Evolutionary conservation across 2,113 vertebrate genomes (phyloP), one percentile per base, ranked within the genome.

Genomic region (Herpetotheres cachinnans): DNA sequence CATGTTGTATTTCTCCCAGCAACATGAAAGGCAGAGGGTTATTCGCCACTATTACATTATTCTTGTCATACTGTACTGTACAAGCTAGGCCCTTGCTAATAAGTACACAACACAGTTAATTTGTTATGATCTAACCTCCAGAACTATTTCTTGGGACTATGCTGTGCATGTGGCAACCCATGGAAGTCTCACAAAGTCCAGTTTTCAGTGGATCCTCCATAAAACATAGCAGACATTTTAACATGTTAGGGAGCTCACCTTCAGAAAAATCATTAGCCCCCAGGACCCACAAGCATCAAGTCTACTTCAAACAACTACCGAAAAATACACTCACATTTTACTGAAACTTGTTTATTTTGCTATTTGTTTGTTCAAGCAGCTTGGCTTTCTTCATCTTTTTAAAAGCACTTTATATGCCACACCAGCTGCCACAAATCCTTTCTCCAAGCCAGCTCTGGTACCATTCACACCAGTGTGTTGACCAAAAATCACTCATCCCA

Each of bases 401-500:
- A 87, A 85, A 82, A 82, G 50, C n/a, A 40, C 3, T 38, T 91
- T 13, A 44, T 42, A 73, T 7, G 24, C 13, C 66, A 65, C 12
- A 38, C 4, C 36, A 82, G 30, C 66, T 85, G 67, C 74, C 63
- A 71, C 63, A 78, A 82, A 58, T 16, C n/a, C 38, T 21, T 84
- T 85, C 63, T 89, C 46, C 38, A 76, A 85, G 71, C 13, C 63
- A 80, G 40, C 21, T 65, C 52, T 34, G 25, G 25, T 26, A 69
- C 27, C 4, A 2, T 32, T 79, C 65, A 91, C 27, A 72, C 7
- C 49, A 65, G 34, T 56, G 44, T 0, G 2, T 3, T 2, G 2
- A 81, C 19, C n/a, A 93, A 94, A 96, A 90, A 42, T 34, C 16
- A 59, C 17, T 49, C 0, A 0, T 71, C 42, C 73, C 24, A 59